Evolutionary conservation across 1,140 invertebrate species (phyloP).

Genomic region (Drosophila trapezifrons): DNA sequence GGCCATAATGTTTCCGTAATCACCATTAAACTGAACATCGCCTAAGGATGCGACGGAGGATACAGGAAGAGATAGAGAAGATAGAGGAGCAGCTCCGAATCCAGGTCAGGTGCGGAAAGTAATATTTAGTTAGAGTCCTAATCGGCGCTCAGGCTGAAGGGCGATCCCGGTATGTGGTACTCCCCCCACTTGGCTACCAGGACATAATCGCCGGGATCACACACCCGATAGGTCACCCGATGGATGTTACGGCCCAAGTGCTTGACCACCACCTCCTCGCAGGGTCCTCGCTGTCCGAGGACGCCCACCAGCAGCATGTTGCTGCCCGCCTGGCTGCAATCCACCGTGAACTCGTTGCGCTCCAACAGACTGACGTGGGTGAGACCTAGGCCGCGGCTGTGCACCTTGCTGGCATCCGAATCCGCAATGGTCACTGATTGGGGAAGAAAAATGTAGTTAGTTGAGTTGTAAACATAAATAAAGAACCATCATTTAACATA

Average conservation of each 20-base stretch:
- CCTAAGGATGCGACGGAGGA: slow-evolving; percentile 11
- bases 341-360: slow-evolving; percentile 93
- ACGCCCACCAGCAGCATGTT: slow-evolving; percentile 95
- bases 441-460: background rate
- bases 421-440: slow-evolving; percentile 88
- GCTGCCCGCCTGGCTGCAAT: slow-evolving; percentile 91
- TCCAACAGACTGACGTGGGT: slow-evolving; percentile 93
- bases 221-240: slow-evolving; percentile 89
- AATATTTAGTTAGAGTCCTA: slow-evolving; percentile 18
- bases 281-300: slow-evolving; percentile 93
- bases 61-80: background rate
- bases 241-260: slow-evolving; percentile 93
- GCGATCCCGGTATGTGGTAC: slow-evolving; percentile 94
- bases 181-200: slow-evolving; percentile 96
- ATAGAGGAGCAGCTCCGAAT: background rate
- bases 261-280: slow-evolving; percentile 94
- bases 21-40: slow-evolving; percentile 70
- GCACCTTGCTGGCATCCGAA: slow-evolving; percentile 92
- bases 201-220: slow-evolving; percentile 93
- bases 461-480: background rate
- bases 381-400: slow-evolving; percentile 92
- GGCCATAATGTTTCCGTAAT: slow-evolving; percentile 69
- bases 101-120: slow-evolving; percentile 28
- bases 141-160: slow-evolving; percentile 89
- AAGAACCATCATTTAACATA: no score